Evolutionary conservation across 2,797 vertebrate species (phyloP), one percentile per base, ranked within the genome.

Genomic region (Labroides dimidiatus): DNA sequence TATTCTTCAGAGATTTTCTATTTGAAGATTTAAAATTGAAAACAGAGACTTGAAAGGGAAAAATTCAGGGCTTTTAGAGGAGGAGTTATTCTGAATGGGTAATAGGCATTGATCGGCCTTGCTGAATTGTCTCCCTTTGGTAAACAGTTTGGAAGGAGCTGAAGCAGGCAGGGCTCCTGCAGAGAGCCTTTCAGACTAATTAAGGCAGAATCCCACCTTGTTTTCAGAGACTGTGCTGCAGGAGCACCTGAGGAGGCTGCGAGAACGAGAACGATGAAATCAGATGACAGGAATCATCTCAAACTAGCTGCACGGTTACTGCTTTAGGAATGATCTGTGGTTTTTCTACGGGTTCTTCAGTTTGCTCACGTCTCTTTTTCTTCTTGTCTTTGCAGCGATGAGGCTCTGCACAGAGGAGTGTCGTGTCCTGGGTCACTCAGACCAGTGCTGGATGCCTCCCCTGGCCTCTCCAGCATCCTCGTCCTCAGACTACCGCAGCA

Each of bases 381-480:
- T 78, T 13, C 61, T 17, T 13, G 37, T 69, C 8, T 64, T 15
- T 33, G 0, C 90, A 99, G 98, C 96, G 0, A 99, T 96, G 96
- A 92, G 96, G 63, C 91, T 96, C 19, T 99, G 98, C 91, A 99
- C 98, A 0, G 98, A 99, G 41, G 98, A 99, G 78, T 99, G 98
- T 82, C 91, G 97, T 4, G 95, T 99, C 45, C 93, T 99, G 50
- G 98, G 98, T 4, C 98, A 99, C 84, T 99, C 98, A 0, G 98
- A 99, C 87, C 97, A 98, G 88, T 99, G 98, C 89, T 99, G 98
- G 98, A 99, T 99, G 98, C 98, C 97, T 0, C 97, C 96, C 0
- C 81, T 98, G 80, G 91, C 94, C 14, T 96, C 95, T 2, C 96
- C 96, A 0, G 91, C 88, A 11, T 95, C 96, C 0, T 90, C 89